Conservation (phyloP, 64 coral and sea anemone genomes). For the Stichodactyla mertensii region DNA sequence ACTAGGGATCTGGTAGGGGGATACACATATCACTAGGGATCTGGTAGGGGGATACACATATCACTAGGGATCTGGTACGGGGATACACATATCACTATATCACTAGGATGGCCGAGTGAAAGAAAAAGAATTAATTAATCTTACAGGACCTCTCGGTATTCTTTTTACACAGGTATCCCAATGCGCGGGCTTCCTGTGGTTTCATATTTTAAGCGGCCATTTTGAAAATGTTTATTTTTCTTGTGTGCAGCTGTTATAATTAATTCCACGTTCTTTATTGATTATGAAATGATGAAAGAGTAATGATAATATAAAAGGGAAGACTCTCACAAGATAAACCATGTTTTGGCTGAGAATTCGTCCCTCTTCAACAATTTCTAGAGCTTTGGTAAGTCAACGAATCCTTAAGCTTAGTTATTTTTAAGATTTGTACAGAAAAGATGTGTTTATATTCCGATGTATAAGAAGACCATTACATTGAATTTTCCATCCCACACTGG, state of each 20-base stretch:
- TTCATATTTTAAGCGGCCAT: slow-evolving; percentile 11
- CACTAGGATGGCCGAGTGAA: too few relatives aligned
- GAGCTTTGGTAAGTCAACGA: slow-evolving; percentile 2
- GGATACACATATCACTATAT: too few relatives aligned
- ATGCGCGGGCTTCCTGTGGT: not conserved
- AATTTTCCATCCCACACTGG: too few relatives aligned
- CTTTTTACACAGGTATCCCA: not conserved
- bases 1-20: too few relatives aligned
- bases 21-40: too few relatives aligned
- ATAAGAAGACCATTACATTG: not conserved
- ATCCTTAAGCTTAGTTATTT: not conserved
- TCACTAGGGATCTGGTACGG: too few relatives aligned
- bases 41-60: too few relatives aligned
- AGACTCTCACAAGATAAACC: not conserved
- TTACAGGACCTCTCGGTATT: not conserved
- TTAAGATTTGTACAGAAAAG: not conserved
- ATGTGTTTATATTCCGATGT: not conserved
- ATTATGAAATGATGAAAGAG: not conserved
- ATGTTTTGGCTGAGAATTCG: slow-evolving; percentile 1
- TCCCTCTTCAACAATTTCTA: not conserved
- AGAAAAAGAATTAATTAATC: too few relatives aligned
- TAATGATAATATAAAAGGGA: not conserved
- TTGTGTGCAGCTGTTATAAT: not conserved
- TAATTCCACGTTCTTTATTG: not conserved
- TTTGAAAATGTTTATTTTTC: not conserved